A percentile compares a stretch with the other conserved stretches of the same genome.
phyloP scores from a whole-genome alignment of 2,113 vertebrate genomes.

The Callocephalon fimbriatum region DNA sequence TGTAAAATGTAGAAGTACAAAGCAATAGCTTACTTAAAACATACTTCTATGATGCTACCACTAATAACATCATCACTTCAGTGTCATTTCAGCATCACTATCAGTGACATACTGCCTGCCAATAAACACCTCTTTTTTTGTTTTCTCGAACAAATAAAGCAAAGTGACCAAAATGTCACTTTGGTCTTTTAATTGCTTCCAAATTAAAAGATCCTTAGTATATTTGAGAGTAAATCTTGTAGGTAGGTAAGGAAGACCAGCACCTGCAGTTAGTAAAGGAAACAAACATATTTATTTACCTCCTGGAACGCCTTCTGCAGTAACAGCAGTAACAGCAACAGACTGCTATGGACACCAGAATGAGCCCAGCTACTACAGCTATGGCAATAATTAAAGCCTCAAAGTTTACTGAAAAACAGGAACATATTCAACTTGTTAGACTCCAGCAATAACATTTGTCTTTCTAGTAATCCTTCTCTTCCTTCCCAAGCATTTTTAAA shows the following conservation, averaged over 20 bases:
- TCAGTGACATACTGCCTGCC: neutral
- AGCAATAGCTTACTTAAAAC: neutral
- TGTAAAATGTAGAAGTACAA: neutral
- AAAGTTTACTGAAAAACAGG: slow-evolving; percentile 84
- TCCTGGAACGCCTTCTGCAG: slow-evolving; percentile 66
- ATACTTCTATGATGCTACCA: neutral
- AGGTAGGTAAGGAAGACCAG: neutral
- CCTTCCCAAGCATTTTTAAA: neutral
- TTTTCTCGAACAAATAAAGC: neutral
- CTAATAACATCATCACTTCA: neutral
- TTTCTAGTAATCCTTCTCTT: neutral
- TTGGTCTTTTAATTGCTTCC: neutral
- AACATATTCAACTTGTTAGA: slow-evolving; percentile 29
- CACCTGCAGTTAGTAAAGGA: neutral
- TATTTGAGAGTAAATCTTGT: neutral
- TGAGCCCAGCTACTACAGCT: slow-evolving; percentile 75
- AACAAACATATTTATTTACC: slow-evolving; percentile 63
- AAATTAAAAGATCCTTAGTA: neutral
- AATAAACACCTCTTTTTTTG: neutral
- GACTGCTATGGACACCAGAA: slow-evolving; percentile 72
- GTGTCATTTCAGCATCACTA: neutral
- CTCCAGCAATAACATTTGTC: neutral
- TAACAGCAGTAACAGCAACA: slow-evolving; percentile 89
- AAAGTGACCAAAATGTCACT: neutral
- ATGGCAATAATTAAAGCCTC: slow-evolving; percentile 86